A percentile compares a stretch with the other conserved stretches of the same genome.
phyloP scores from a whole-genome alignment of 2,797 vertebrate genomes.

The Merluccius polli region DNA sequence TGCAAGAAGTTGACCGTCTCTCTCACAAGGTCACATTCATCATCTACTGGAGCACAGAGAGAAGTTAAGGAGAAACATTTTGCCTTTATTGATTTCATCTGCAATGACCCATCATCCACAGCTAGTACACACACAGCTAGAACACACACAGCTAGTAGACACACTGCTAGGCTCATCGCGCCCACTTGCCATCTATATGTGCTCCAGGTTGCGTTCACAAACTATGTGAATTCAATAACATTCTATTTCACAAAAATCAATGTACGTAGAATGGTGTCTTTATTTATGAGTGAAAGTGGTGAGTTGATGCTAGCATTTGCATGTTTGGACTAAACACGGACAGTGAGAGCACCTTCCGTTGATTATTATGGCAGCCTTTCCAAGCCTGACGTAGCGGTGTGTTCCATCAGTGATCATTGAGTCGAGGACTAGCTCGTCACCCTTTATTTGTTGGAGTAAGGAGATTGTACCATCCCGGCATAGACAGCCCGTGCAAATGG shows the following conservation, averaged over 20 bases:
- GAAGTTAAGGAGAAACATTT: neutral
- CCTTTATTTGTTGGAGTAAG: no score
- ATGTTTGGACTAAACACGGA: neutral
- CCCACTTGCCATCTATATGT: no score
- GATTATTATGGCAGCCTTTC: neutral
- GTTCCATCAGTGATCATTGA: neutral
- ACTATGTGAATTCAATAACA: no score
- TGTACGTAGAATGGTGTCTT: neutral
- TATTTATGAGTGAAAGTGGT: neutral
- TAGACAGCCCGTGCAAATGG: no score
- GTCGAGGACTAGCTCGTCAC: no score
- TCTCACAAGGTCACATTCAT: slow-evolving; percentile 48
- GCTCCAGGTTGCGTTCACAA: neutral
- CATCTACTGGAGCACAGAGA: slow-evolving; percentile 29
- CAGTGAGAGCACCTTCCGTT: neutral
- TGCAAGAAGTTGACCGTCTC: slow-evolving; percentile 59
- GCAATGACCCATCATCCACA: no score
- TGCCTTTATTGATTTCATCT: neutral
- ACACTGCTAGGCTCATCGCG: no score
- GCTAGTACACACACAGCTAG: no score
- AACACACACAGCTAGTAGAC: no score
- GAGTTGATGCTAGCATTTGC: no score
- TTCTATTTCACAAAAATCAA: neutral
- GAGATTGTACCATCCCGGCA: no score
- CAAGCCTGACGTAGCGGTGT: neutral